These are phyloP conservation scores for Anthopleura sola DNA, from an alignment of 64 coral and sea anemone genomes.

Conservation along the genomic window DNA sequence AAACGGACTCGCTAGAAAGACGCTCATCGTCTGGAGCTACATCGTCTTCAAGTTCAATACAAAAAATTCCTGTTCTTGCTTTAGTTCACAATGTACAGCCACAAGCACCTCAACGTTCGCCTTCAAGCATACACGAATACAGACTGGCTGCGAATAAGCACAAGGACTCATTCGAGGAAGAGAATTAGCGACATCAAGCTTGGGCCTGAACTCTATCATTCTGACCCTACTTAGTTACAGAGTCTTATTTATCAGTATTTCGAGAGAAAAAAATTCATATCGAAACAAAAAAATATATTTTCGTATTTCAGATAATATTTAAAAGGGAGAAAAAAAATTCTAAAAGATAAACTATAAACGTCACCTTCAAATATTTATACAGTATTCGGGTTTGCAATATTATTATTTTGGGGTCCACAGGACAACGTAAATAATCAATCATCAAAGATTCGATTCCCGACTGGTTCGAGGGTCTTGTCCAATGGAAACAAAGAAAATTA, in stretches of 20 bases:
- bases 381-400: neutral
- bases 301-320: neutral
- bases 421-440: neutral
- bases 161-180: slow-evolving; percentile 56
- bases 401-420: neutral
- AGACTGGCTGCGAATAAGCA: slow-evolving; percentile 43
- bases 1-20: neutral
- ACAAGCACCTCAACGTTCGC: slow-evolving; percentile 14
- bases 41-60: slow-evolving; percentile 39
- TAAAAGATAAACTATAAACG: neutral
- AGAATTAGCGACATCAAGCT: neutral
- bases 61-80: slow-evolving; percentile 92
- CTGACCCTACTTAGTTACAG: neutral
- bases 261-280: too few species aligned
- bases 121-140: slow-evolving; percentile 30
- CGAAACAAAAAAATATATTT: neutral
- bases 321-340: neutral
- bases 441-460: neutral
- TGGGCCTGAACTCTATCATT: neutral
- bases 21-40: neutral
- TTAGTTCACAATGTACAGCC: slow-evolving; percentile 82
- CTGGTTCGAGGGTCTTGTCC: neutral
- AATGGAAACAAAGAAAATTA: neutral
- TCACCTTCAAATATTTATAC: neutral
- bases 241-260: neutral